Base-by-base conservation (phyloP, 2,888 invertebrate species). In the Sinotaia quadrata region DNA sequence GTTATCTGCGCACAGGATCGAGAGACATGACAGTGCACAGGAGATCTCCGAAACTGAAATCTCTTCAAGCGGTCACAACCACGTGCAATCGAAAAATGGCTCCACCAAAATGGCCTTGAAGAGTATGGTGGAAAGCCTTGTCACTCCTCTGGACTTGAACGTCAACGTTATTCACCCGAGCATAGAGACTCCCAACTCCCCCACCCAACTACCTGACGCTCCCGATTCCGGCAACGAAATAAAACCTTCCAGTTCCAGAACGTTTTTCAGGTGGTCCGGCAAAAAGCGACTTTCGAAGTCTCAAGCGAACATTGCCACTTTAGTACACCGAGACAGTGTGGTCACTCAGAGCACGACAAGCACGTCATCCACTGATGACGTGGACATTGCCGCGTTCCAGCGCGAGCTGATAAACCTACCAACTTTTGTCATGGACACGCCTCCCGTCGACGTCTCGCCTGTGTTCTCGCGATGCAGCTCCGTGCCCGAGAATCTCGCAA, bases 391-490 rank as follows among this genome's bases (percentile, higher is more conserved):
- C 36, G 91, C 90, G 47, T 90, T 91, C 79, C 91, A 91, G 83
- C 86, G 90, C 74, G 90, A 91, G 76, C 86, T 91, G 31, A 91
- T 91, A 78, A 91, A 91, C 81, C 84, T 91, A 68, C 91, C 91
- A 0, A 86, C 84, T 2, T 87, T 86, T 75, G 87, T 86, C 51
- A 82, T 87, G 78, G 87, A 87, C 68, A 85, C 86, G 0, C 83
- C 84, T 3, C 77, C 78, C 24, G 71, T 80, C 27, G 86, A 87
- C 72, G 80, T 84, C 5, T 85, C 87, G 0, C 85, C 85, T 0
- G 80, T 86, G 34, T 81, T 86, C 63, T 85, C 85, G 2, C 70
- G 87, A n/a, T 87, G 85, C 37, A 87, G 85, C 72, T 86, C 87
- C 8, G 86, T 87, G 34, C 87, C 87, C 12, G 84, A 85, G 59